Percentiles rank a stretch among this genome's conserved stretches.
These are phyloP conservation scores for Ailuropoda melanoleuca DNA, from an alignment of 2,113 vertebrate genomes.

Conservation along the genomic window DNA sequence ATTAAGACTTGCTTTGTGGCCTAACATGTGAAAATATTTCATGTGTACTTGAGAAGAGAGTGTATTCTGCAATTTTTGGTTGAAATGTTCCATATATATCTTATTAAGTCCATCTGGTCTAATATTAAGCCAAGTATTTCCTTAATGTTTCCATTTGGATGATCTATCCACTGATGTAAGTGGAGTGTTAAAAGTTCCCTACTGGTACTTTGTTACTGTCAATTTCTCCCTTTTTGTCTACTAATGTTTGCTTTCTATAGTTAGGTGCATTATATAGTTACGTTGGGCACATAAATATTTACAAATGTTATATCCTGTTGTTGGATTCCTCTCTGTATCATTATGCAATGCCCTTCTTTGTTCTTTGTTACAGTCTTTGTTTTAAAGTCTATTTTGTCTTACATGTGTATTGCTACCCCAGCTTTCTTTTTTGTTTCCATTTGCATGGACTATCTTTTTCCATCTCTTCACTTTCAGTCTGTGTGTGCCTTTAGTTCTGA, in stretches of 20 bases:
- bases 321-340: not conserved
- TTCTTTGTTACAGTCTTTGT: not conserved
- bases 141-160: not conserved
- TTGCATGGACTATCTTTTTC: not conserved
- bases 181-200: not conserved
- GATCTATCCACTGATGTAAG: not conserved
- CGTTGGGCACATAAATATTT: not conserved
- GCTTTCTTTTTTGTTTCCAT: not conserved
- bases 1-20: not conserved
- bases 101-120: not conserved
- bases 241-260: not conserved
- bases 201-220: not conserved
- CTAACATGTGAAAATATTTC: not conserved
- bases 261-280: not conserved
- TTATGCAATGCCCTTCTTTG: not conserved
- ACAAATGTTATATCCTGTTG: not conserved
- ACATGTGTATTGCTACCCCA: not conserved
- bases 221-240: not conserved
- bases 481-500: not conserved
- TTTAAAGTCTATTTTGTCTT: not conserved
- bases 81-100: not conserved
- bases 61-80: not conserved
- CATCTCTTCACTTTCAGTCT: not conserved
- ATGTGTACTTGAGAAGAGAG: not conserved
- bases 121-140: not conserved